These are phyloP conservation scores for Lysandra coridon DNA, from an alignment of 2,888 invertebrate species.

Conservation along the genomic window DNA sequence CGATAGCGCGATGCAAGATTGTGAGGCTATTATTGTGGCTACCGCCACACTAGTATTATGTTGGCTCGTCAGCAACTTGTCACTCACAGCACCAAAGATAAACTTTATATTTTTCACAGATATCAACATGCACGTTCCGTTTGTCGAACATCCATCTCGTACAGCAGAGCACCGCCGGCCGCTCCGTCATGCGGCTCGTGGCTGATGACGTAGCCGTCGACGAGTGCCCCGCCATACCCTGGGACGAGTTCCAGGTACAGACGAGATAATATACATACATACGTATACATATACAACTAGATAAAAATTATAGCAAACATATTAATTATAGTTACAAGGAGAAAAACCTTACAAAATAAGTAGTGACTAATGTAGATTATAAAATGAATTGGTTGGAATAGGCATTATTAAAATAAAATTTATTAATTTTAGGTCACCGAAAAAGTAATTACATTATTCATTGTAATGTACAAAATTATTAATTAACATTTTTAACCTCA, in stretches of 20 bases:
- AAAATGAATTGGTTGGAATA: background rate
- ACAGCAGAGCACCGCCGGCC: slow-evolving; percentile 57
- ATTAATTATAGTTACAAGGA: no score
- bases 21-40: no score
- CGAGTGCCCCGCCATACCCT: slow-evolving; percentile 93
- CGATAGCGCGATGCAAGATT: no score
- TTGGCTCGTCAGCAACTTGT: no score
- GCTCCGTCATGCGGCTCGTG: slow-evolving; percentile 56
- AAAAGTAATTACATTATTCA: slow-evolving; percentile 10
- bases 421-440: slow-evolving; percentile 22
- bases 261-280: background rate
- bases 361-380: background rate
- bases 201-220: slow-evolving; percentile 85
- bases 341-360: no score
- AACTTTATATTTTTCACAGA: slow-evolving; percentile 65
- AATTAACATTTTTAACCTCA: background rate
- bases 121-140: slow-evolving; percentile 80
- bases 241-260: slow-evolving; percentile 95
- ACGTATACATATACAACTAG: background rate
- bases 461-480: slow-evolving; percentile 24
- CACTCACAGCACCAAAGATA: no score
- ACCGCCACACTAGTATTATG: no score
- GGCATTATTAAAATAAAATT: slow-evolving; percentile 7
- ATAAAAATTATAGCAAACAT: no score
- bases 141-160: slow-evolving; percentile 68